These are phyloP conservation scores for Eurystomus glaucurus DNA, from an alignment of 2,797 vertebrate species.

Conservation along the genomic window DNA sequence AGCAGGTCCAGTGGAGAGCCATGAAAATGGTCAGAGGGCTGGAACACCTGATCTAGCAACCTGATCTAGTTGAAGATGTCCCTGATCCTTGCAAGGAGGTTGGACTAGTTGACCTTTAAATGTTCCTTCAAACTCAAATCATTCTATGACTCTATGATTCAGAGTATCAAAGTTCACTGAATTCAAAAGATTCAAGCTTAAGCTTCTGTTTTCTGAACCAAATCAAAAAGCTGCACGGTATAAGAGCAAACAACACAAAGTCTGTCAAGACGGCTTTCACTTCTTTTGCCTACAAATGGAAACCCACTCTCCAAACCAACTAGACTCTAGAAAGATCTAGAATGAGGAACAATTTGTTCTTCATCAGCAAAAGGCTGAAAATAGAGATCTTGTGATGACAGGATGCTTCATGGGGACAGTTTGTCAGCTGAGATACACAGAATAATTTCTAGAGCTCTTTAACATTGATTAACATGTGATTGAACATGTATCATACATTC, in stretches of 20 bases:
- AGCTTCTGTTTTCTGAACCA: not conserved
- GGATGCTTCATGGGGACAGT: not conserved
- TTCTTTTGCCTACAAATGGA: not conserved
- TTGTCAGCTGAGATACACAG: rapidly evolving
- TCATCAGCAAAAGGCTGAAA: not conserved
- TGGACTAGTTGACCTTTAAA: not conserved
- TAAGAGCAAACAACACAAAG: not conserved
- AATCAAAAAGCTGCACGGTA: not conserved
- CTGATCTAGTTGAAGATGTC: not conserved
- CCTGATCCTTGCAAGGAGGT: rapidly evolving
- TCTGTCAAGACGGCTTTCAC: not conserved
- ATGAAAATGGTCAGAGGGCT: not conserved
- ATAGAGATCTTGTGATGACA: not conserved
- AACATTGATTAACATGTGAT: not conserved
- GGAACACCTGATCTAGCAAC: too few relatives aligned
- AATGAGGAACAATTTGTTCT: not conserved
- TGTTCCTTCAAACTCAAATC: not conserved
- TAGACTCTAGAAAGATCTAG: not conserved
- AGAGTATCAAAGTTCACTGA: not conserved
- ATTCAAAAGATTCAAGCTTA: not conserved
- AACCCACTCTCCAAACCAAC: not conserved
- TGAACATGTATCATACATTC: not conserved
- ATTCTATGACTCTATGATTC: not conserved
- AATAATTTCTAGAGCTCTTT: not conserved
- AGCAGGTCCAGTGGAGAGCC: rapidly evolving